Conservation (phyloP, 2,797 vertebrate genomes). For the Alfaro cultratus region DNA sequence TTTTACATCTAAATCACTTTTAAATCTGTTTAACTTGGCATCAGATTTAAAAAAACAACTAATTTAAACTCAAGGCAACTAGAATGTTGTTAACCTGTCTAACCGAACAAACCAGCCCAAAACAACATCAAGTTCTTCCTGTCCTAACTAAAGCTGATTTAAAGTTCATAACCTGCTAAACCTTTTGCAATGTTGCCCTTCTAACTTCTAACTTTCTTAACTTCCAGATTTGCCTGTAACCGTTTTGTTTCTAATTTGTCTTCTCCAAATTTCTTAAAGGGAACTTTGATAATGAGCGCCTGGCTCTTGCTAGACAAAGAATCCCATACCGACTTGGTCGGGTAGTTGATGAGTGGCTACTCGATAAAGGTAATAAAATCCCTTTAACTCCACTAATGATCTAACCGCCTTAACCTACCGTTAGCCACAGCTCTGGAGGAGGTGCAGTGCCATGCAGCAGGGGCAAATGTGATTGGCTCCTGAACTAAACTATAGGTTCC, state of each 20-base stretch:
- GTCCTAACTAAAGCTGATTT: slow-evolving; percentile 81
- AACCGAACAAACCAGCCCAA: slow-evolving; percentile 75
- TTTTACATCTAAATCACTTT: slow-evolving; percentile 80
- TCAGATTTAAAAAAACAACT: slow-evolving; percentile 47
- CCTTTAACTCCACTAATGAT: slow-evolving; percentile 89
- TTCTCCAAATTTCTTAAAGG: slow-evolving; percentile 98
- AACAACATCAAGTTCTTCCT: slow-evolving; percentile 76
- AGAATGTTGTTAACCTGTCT: slow-evolving; percentile 78
- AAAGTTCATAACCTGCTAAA: slow-evolving; percentile 85
- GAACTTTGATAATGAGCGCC: slow-evolving; percentile 98
- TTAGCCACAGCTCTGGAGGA: slow-evolving; percentile 84
- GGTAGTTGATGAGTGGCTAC: slow-evolving; percentile 99
- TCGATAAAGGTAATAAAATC: slow-evolving; percentile 99
- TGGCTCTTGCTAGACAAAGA: slow-evolving; percentile 99
- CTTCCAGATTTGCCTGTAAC: slow-evolving; percentile 84
- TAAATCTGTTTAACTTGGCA: slow-evolving; percentile 83
- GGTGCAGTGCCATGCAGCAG: slow-evolving; percentile 82
- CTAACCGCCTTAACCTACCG: slow-evolving; percentile 78
- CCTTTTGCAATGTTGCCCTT: slow-evolving; percentile 80
- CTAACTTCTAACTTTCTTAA: slow-evolving; percentile 84
- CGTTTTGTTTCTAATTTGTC: slow-evolving; percentile 88
- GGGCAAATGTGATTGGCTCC: slow-evolving; percentile 54
- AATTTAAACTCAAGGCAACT: slow-evolving; percentile 81
- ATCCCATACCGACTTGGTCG: slow-evolving; percentile 99
- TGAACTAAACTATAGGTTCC: slow-evolving; percentile 29